Conservation (phyloP, 2,113 vertebrate species). For the Naja naja region DNA sequence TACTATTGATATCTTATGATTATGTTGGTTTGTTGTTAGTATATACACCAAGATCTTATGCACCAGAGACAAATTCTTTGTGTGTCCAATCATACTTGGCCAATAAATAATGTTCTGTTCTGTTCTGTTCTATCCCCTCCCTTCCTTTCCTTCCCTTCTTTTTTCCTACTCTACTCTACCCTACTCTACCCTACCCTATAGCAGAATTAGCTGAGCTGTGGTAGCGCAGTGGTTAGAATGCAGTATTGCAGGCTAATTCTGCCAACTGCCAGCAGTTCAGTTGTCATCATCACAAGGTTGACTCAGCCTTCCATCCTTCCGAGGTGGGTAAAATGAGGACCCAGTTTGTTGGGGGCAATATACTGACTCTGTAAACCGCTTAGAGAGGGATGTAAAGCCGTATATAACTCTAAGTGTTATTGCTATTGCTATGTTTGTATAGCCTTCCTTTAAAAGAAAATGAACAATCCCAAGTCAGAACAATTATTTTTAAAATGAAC, state of each 20-base stretch:
- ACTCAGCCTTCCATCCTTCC: neutral
- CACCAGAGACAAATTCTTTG: neutral
- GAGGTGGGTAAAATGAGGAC: neutral
- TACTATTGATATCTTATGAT: neutral
- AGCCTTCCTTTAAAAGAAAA: neutral
- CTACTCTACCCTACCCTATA: neutral
- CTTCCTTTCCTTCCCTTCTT: too few species aligned
- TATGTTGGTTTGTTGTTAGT: neutral
- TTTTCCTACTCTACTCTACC: too few species aligned
- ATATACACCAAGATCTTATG: neutral
- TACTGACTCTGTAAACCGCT: neutral
- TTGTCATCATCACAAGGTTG: neutral
- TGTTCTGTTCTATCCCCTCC: too few species aligned
- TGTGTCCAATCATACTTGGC: neutral
- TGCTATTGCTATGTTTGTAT: neutral
- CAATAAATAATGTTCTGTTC: neutral
- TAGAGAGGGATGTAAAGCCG: neutral
- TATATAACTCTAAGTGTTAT: neutral
- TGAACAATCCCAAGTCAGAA: neutral
- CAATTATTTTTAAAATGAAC: neutral
- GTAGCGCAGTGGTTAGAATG: neutral
- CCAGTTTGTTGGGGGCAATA: neutral
- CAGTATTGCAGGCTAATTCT: neutral
- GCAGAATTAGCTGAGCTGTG: neutral
- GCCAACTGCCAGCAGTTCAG: neutral